Conservation (phyloP, 2,797 vertebrate species). For the Melanotaenia boesemani region DNA sequence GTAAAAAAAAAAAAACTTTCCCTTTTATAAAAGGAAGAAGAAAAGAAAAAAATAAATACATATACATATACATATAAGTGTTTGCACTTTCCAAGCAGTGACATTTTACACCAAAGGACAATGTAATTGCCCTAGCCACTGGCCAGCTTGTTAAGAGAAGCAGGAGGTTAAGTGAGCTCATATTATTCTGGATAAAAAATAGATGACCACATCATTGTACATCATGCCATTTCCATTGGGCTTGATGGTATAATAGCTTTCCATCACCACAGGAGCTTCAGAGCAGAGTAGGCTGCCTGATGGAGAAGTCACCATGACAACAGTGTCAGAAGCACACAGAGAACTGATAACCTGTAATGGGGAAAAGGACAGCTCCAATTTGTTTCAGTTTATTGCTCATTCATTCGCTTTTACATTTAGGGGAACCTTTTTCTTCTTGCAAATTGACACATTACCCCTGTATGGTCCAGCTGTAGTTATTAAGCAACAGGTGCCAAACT, state of each 20-base stretch:
- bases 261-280: slow-evolving; percentile 61
- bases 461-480: slow-evolving; percentile 30
- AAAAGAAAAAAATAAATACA: neutral
- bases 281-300: slow-evolving; percentile 48
- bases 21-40: neutral
- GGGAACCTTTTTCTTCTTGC: slow-evolving; percentile 34
- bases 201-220: slow-evolving; percentile 56
- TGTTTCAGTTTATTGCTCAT: slow-evolving; percentile 55
- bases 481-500: slow-evolving; percentile 53
- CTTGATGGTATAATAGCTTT: slow-evolving; percentile 69
- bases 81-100: slow-evolving; percentile 48
- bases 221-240: slow-evolving; percentile 65
- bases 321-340: slow-evolving; percentile 60
- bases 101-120: slow-evolving; percentile 48
- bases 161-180: slow-evolving; percentile 70
- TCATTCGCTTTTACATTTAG: slow-evolving; percentile 34
- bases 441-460: slow-evolving; percentile 31
- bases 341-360: slow-evolving; percentile 71
- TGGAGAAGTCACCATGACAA: slow-evolving; percentile 78
- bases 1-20: neutral
- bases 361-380: slow-evolving; percentile 59
- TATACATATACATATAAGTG: neutral
- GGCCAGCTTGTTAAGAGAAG: slow-evolving; percentile 53
- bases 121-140: slow-evolving; percentile 53
- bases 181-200: slow-evolving; percentile 57